Conservation (phyloP, 2,113 vertebrate genomes). For the Marmota flaviventris region DNA sequence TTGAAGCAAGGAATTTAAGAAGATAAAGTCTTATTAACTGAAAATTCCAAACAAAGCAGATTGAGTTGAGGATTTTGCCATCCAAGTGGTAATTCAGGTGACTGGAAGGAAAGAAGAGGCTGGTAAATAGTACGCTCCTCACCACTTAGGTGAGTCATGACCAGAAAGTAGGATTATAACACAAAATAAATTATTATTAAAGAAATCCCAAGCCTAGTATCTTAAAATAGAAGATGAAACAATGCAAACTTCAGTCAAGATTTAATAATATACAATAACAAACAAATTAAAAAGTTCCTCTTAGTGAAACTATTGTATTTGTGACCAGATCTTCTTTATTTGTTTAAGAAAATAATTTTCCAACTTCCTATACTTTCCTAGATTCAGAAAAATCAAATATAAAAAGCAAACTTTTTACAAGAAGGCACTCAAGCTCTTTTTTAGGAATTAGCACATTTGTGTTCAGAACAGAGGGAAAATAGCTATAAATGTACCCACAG, state of each 20-base stretch:
- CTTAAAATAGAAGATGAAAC: background rate
- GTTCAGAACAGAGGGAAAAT: background rate
- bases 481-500: background rate
- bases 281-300: background rate
- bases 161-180: background rate
- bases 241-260: background rate
- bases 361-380: conserved; percentile 51
- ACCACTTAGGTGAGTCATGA: background rate
- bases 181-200: background rate
- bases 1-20: background rate
- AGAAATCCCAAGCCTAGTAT: background rate
- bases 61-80: background rate
- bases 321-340: background rate
- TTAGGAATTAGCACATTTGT: conserved; percentile 44
- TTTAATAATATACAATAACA: background rate
- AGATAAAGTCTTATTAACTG: background rate
- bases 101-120: background rate
- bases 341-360: background rate
- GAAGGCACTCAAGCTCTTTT: background rate
- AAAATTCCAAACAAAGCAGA: background rate
- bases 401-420: background rate
- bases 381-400: conserved; percentile 59
- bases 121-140: background rate
- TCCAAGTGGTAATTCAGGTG: background rate
- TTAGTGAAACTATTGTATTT: background rate